Percentiles rank a stretch among this genome's conserved stretches.
Evolutionary conservation across 2,888 invertebrate species (phyloP).

Genomic region (Thecocarcelia acutangulata): DNA sequence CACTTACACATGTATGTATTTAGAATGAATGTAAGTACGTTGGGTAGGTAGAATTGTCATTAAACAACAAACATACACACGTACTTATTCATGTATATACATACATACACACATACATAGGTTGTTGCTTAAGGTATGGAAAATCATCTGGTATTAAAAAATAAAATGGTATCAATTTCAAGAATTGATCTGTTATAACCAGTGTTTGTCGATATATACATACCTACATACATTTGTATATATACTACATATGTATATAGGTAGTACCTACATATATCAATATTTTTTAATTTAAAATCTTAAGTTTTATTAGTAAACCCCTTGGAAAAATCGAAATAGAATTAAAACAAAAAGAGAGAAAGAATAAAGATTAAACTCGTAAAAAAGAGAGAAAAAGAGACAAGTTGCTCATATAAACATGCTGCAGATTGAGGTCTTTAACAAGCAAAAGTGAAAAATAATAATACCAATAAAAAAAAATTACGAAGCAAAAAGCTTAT

Average conservation of each 20-base stretch:
- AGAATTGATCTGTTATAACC: slow-evolving; percentile 1
- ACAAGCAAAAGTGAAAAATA: slow-evolving; percentile 20
- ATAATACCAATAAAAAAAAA: slow-evolving; percentile 22
- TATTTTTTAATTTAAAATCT: neutral
- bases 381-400: slow-evolving; percentile 28
- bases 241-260: neutral
- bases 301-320: neutral
- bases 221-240: neutral
- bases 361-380: slow-evolving; percentile 7
- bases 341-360: slow-evolving; percentile 12
- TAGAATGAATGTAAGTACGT: slow-evolving; percentile 1
- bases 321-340: slow-evolving; percentile 18
- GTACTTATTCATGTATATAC: neutral
- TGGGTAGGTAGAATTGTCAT: neutral
- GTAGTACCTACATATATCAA: slow-evolving; percentile 4
- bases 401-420: slow-evolving; percentile 27
- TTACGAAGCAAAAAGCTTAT: slow-evolving; percentile 41
- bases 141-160: neutral
- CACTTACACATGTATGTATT: neutral
- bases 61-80: no score
- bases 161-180: neutral
- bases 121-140: no score
- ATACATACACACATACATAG: neutral
- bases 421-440: slow-evolving; percentile 36
- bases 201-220: neutral